A percentile compares a stretch with the other conserved stretches of the same genome.
Conservation (phyloP, 2,888 invertebrate genomes). For the Drosophila buzzatii region DNA sequence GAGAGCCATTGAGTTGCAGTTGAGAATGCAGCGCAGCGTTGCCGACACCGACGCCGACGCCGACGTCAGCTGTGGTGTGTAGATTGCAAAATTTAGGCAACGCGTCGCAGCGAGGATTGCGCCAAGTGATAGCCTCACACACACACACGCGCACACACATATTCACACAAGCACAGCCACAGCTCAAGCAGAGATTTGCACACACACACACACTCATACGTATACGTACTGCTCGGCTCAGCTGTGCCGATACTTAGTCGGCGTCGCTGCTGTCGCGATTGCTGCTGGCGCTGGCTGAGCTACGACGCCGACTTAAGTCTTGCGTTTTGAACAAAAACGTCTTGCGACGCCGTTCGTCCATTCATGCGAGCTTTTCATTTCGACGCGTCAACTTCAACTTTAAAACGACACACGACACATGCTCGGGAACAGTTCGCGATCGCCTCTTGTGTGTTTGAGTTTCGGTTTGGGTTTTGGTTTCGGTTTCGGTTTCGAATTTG, state of each 20-base stretch:
- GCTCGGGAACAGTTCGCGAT: slow-evolving; percentile 78
- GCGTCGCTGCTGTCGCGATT: slow-evolving; percentile 44
- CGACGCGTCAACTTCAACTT: slow-evolving; percentile 84
- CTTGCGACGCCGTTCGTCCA: slow-evolving; percentile 83
- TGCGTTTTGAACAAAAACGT: slow-evolving; percentile 84
- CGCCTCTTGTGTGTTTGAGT: slow-evolving; percentile 43
- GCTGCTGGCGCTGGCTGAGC: slow-evolving; percentile 34
- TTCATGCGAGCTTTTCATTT: slow-evolving; percentile 85
- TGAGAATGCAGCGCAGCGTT: slow-evolving; percentile 39
- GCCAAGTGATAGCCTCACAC: slow-evolving; percentile 41
- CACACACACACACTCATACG: slow-evolving; percentile 21
- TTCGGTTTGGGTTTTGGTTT: slow-evolving; percentile 24
- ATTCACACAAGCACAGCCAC: slow-evolving; percentile 4
- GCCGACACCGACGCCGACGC: neutral
- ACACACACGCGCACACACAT: slow-evolving; percentile 19
- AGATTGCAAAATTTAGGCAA: slow-evolving; percentile 64
- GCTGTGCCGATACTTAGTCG: slow-evolving; percentile 69
- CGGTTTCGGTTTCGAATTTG: slow-evolving; percentile 13
- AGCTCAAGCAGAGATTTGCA: slow-evolving; percentile 50
- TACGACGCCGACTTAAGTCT: slow-evolving; percentile 65
- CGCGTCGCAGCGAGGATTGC: slow-evolving; percentile 67
- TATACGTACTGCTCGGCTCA: slow-evolving; percentile 47
- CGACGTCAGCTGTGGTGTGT: slow-evolving; percentile 7
- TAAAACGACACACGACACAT: slow-evolving; percentile 78
- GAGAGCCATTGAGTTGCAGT: slow-evolving; percentile 9